These are phyloP conservation scores for Mylabris phalerata DNA, from an alignment of 1,140 invertebrate species.

Conservation along the genomic window DNA sequence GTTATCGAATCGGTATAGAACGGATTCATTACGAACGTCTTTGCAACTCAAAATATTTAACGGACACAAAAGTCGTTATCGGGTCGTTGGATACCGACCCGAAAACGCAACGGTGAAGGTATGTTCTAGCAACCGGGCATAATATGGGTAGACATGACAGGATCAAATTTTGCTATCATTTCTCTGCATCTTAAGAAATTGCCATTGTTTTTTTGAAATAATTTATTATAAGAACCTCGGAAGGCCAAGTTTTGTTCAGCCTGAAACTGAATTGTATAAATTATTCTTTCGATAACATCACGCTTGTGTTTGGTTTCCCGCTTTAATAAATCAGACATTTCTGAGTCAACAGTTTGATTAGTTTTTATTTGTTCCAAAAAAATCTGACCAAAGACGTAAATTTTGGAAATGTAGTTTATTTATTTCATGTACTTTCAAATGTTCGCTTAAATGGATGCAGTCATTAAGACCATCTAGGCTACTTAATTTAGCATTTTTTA, in stretches of 20 bases:
- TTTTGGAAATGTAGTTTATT: neutral
- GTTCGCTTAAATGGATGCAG: neutral
- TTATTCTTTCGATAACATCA: conserved; percentile 7
- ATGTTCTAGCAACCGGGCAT: too few species aligned
- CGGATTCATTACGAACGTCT: too few species aligned
- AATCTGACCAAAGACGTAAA: neutral
- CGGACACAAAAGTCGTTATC: too few species aligned
- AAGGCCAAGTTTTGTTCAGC: conserved; percentile 4
- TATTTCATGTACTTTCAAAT: neutral
- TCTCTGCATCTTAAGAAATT: conserved; percentile 31
- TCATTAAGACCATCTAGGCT: too few species aligned
- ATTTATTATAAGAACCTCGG: conserved; percentile 7
- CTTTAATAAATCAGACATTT: neutral
- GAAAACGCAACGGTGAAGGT: too few species aligned
- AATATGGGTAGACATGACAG: conserved; percentile 7
- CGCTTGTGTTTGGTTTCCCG: conserved; percentile 1
- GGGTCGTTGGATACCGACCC: too few species aligned
- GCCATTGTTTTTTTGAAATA: conserved; percentile 13
- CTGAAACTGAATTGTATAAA: conserved; percentile 1
- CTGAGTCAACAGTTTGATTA: neutral
- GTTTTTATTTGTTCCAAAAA: too few species aligned
- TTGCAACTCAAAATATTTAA: too few species aligned
- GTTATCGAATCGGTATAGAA: too few species aligned
- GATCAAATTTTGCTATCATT: conserved; percentile 29
- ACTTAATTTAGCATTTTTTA: too few species aligned